These are phyloP conservation scores for Drosophila paramelanica DNA, from an alignment of 2,888 invertebrate species.

Conservation along the genomic window DNA sequence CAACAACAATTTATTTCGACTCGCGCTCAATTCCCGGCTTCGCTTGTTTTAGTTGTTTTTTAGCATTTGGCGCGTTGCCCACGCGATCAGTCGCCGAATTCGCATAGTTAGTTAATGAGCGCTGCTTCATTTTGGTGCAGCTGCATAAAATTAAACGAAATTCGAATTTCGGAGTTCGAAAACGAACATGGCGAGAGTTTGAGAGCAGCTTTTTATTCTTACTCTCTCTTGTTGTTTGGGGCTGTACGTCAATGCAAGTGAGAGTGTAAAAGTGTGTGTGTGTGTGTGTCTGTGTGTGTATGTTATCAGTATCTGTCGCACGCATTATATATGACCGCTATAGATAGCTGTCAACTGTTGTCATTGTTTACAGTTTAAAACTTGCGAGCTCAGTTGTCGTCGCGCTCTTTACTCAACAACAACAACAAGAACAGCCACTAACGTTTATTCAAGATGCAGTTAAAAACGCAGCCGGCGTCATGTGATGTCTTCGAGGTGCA, in stretches of 20 bases:
- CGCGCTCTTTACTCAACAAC: constrained; percentile 11
- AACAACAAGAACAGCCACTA: not conserved
- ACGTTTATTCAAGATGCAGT: constrained; percentile 46
- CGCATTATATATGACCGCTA: constrained; percentile 52
- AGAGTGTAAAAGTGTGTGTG: constrained; percentile 3
- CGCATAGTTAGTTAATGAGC: constrained; percentile 27
- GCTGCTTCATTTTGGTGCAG: constrained; percentile 31
- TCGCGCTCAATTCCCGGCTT: constrained; percentile 63
- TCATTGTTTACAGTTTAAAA: constrained; percentile 56
- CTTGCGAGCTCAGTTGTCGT: constrained; percentile 37
- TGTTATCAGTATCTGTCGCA: constrained; percentile 55
- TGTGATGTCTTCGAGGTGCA: constrained; percentile 80
- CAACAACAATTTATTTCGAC: constrained; percentile 26
- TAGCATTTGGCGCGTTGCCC: constrained; percentile 55
- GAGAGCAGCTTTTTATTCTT: constrained; percentile 14
- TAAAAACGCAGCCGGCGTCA: constrained; percentile 48
- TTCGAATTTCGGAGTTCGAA: constrained; percentile 9
- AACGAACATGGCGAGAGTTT: not conserved
- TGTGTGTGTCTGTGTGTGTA: constrained; percentile 14
- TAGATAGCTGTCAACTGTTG: constrained; percentile 50
- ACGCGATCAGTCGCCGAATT: constrained; percentile 56
- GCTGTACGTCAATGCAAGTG: constrained; percentile 26
- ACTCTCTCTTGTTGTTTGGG: not conserved
- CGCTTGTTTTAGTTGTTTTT: constrained; percentile 64
- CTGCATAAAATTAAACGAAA: constrained; percentile 36